phyloP scores from a whole-genome alignment of 2,888 invertebrate genomes.

The Atherix ibis region DNA sequence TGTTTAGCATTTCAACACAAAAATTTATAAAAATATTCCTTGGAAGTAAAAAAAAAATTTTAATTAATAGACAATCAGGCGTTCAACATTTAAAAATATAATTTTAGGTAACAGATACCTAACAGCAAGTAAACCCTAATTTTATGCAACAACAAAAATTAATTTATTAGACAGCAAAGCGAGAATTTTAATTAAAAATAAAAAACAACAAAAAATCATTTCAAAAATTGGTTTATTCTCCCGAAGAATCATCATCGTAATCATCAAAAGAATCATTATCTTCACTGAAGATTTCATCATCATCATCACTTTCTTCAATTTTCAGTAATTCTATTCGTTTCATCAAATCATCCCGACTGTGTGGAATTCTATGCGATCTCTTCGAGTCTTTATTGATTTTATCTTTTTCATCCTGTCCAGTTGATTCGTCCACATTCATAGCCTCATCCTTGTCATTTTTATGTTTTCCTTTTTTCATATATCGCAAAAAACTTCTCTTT shows the following conservation, averaged over 20 bases:
- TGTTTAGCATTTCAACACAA: too few species aligned
- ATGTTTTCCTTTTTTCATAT: slow-evolving; percentile 33
- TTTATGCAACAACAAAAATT: too few species aligned
- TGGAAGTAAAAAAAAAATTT: too few species aligned
- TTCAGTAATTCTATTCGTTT: slow-evolving; percentile 35
- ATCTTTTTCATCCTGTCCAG: slow-evolving; percentile 3
- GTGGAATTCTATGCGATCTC: slow-evolving; percentile 16
- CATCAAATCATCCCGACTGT: slow-evolving; percentile 29
- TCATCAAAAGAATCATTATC: slow-evolving; percentile 12
- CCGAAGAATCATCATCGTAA: slow-evolving; percentile 2
- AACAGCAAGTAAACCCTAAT: too few species aligned
- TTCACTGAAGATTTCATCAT: slow-evolving; percentile 21
- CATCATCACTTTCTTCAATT: slow-evolving; percentile 21
- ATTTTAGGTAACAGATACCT: too few species aligned
- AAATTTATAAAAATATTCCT: too few species aligned
- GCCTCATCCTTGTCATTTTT: slow-evolving; percentile 9
- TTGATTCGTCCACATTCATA: slow-evolving; percentile 2
- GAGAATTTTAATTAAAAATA: too few species aligned
- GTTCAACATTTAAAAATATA: too few species aligned
- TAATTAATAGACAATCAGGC: too few species aligned
- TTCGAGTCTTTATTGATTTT: slow-evolving; percentile 13
- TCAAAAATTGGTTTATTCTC: too few species aligned
- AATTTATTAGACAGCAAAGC: too few species aligned
- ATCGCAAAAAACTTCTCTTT: slow-evolving; percentile 57
- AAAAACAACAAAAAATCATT: too few species aligned